Evolutionary conservation across 2,797 vertebrate species (phyloP).

Genomic region (Gymnocypris eckloni): DNA sequence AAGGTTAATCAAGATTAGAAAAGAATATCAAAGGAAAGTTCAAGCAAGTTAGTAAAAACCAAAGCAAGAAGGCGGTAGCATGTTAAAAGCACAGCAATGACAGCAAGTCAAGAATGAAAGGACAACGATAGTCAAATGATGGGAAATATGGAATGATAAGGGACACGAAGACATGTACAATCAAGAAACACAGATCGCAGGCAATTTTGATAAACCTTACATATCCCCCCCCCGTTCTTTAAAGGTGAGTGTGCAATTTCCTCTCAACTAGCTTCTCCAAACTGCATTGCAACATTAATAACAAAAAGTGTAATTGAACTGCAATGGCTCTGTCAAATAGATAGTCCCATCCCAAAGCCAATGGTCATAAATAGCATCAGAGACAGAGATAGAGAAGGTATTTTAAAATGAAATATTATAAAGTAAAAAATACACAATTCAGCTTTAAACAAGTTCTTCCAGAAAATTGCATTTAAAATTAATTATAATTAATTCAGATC

Average conservation of each 20-base stretch:
- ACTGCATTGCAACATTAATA: neutral
- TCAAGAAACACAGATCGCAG: constrained; percentile 34
- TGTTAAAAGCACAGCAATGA: constrained; percentile 79
- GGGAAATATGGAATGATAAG: constrained; percentile 33
- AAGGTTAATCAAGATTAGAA: constrained; percentile 81
- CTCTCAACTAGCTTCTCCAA: neutral
- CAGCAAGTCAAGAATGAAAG: constrained; percentile 68
- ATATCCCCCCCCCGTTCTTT: neutral
- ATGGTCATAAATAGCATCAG: neutral
- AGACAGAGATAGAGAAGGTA: constrained; percentile 29
- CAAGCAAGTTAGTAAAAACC: constrained; percentile 76
- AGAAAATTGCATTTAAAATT: neutral
- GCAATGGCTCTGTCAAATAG: neutral
- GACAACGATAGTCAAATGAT: constrained; percentile 57
- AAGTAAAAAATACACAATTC: constrained; percentile 23
- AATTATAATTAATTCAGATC: neutral
- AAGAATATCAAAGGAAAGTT: constrained; percentile 70
- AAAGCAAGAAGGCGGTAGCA: constrained; percentile 71
- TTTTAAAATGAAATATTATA: neutral
- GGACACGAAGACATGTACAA: constrained; percentile 49
- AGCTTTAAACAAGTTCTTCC: constrained; percentile 18
- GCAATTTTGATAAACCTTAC: neutral
- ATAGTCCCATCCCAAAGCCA: neutral
- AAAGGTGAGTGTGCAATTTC: constrained; percentile 31
- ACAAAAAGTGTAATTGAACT: neutral